A percentile compares a stretch with the other conserved stretches of the same genome.
These are phyloP conservation scores for Rhinoptilus africanus DNA, from an alignment of 2,113 vertebrate genomes.

Conservation along the genomic window DNA sequence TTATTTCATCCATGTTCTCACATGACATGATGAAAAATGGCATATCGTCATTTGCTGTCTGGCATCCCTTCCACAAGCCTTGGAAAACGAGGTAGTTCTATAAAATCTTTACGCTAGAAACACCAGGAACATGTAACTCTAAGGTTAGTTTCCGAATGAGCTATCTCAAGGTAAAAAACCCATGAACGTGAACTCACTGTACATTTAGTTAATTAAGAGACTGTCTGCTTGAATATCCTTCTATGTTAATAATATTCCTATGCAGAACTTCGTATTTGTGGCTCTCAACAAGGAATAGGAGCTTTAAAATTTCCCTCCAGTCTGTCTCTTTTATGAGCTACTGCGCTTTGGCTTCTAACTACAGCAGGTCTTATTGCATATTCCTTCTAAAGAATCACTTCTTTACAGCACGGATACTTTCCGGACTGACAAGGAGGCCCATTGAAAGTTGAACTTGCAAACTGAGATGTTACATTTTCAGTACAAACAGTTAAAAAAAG, in stretches of 20 bases:
- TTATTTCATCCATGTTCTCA: not conserved
- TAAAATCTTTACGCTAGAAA: not conserved
- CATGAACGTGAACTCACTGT: not conserved
- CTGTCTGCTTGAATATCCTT: not conserved
- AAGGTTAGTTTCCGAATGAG: not conserved
- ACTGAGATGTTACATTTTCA: not conserved
- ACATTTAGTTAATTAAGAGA: not conserved
- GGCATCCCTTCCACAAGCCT: not conserved
- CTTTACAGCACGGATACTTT: not conserved
- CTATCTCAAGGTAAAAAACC: not conserved
- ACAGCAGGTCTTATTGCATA: not conserved
- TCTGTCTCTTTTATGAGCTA: not conserved
- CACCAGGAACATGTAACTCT: not conserved
- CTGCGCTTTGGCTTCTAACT: not conserved
- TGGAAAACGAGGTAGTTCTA: not conserved
- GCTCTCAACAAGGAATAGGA: not conserved
- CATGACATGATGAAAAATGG: not conserved
- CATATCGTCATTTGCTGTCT: not conserved
- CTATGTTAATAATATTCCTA: not conserved
- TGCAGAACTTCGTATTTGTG: not conserved
- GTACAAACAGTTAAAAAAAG: not conserved
- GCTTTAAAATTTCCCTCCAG: not conserved
- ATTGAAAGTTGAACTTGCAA: constrained; percentile 6
- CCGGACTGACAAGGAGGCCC: not conserved
- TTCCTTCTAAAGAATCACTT: not conserved